Evolutionary conservation across 1,140 invertebrate species (phyloP).

Genomic region (Kradibia gibbosae): DNA sequence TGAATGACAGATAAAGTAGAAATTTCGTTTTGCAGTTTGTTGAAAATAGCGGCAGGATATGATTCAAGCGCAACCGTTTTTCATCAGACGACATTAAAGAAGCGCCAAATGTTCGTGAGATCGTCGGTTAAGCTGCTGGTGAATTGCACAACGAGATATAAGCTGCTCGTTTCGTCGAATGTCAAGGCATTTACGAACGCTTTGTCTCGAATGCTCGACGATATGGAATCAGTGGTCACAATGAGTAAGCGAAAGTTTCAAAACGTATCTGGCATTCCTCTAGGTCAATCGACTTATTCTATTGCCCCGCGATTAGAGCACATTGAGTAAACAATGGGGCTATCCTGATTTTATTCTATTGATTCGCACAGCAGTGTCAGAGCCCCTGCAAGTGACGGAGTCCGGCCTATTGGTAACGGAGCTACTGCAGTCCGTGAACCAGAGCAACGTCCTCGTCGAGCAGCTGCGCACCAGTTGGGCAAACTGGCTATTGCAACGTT

Average conservation of each 20-base stretch:
- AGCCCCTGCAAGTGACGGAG: slow-evolving; percentile 72
- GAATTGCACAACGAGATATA: slow-evolving; percentile 75
- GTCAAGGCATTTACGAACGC: slow-evolving; percentile 73
- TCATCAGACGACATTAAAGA: slow-evolving; percentile 73
- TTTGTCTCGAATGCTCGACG: slow-evolving; percentile 75
- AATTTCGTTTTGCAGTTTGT: slow-evolving; percentile 67
- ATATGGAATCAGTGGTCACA: slow-evolving; percentile 75
- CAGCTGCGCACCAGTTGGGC: slow-evolving; percentile 67
- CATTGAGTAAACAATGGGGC: no score
- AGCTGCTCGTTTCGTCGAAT: slow-evolving; percentile 71
- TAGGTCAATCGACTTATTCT: no score
- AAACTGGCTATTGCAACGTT: slow-evolving; percentile 67
- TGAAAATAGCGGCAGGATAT: slow-evolving; percentile 78
- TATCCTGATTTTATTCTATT: slow-evolving; percentile 7
- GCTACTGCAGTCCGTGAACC: slow-evolving; percentile 71
- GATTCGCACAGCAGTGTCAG: slow-evolving; percentile 68
- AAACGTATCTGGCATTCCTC: background rate
- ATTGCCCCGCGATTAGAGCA: background rate
- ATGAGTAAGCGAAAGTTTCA: slow-evolving; percentile 69
- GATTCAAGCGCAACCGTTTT: slow-evolving; percentile 64
- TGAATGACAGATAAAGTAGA: background rate
- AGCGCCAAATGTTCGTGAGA: slow-evolving; percentile 77
- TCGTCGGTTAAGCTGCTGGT: slow-evolving; percentile 76
- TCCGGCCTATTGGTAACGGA: slow-evolving; percentile 72
- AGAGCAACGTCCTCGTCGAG: slow-evolving; percentile 64